phyloP scores from a whole-genome alignment of 2,888 invertebrate species.

The Crossocerus cetratus region DNA sequence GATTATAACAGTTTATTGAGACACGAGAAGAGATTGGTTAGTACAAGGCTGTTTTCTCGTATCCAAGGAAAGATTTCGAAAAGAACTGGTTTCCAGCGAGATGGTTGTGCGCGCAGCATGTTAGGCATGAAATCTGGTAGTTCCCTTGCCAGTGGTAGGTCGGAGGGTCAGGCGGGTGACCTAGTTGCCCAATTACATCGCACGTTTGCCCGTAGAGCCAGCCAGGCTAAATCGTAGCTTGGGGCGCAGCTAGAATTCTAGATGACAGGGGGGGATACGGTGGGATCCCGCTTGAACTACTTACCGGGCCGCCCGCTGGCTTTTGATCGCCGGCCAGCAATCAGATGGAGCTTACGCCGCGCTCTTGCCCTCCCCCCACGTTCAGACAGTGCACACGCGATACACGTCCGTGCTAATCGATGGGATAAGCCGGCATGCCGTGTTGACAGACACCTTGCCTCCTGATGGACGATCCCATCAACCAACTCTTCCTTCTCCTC shows the following conservation, averaged over 20 bases:
- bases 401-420: background rate
- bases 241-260: constrained; percentile 1
- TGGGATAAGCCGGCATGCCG: too few relatives aligned
- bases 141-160: constrained; percentile 18
- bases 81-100: background rate
- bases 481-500: too few relatives aligned
- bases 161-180: constrained; percentile 46
- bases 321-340: constrained; percentile 5
- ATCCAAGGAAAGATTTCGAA: constrained; percentile 16
- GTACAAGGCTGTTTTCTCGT: too few relatives aligned
- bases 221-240: constrained; percentile 51
- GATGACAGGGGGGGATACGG: background rate
- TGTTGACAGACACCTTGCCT: too few relatives aligned
- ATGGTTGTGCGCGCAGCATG: constrained; percentile 51
- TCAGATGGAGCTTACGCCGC: background rate
- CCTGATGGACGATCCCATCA: constrained; percentile 8
- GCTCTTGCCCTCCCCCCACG: background rate
- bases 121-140: constrained; percentile 69
- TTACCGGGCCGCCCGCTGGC: background rate
- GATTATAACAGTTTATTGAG: too few relatives aligned
- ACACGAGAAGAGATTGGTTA: too few relatives aligned
- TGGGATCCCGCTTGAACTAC: background rate
- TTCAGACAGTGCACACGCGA: constrained; percentile 4
- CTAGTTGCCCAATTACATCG: constrained; percentile 54
- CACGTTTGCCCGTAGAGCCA: constrained; percentile 23